Evolutionary conservation across 92 coral and sea anemone species (phyloP).

Genomic region (Isaurus tuberculatus): DNA sequence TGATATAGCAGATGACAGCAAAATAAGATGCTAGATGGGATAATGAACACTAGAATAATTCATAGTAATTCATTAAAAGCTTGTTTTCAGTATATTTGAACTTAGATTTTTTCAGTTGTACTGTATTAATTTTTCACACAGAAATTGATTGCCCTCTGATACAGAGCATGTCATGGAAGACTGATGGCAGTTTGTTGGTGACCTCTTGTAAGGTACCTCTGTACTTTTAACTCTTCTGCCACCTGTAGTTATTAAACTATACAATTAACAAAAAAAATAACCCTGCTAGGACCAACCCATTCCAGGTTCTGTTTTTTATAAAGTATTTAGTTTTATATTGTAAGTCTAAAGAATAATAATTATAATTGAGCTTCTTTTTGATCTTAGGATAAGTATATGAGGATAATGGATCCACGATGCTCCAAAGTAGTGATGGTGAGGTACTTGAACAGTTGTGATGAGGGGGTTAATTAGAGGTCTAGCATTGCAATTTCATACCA

Average conservation of each 20-base stretch:
- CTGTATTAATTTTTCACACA: constrained; percentile 21
- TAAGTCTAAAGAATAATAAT: not conserved
- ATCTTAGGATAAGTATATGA: constrained; percentile 86
- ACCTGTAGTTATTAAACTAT: too few relatives aligned
- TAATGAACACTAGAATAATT: too few relatives aligned
- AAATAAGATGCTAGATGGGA: too few relatives aligned
- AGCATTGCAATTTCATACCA: too few relatives aligned
- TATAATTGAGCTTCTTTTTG: not conserved
- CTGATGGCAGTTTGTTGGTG: constrained; percentile 86
- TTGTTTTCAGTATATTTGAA: not conserved
- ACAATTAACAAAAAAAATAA: too few relatives aligned
- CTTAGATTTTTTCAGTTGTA: not conserved
- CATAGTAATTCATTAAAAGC: too few relatives aligned
- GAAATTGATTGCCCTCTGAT: constrained; percentile 68
- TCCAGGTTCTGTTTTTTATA: too few relatives aligned
- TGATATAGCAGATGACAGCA: too few relatives aligned
- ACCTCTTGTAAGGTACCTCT: constrained; percentile 81
- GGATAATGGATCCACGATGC: constrained; percentile 86
- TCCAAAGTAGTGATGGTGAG: constrained; percentile 77
- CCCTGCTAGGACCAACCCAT: too few relatives aligned
- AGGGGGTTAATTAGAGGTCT: not conserved
- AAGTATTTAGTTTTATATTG: too few relatives aligned
- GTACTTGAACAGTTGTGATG: not conserved
- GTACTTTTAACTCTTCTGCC: too few relatives aligned
- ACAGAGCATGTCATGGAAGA: constrained; percentile 93